A percentile compares a stretch with the other conserved stretches of the same genome.
phyloP scores from a whole-genome alignment of 2,113 vertebrate species.

The Noctilio leporinus region DNA sequence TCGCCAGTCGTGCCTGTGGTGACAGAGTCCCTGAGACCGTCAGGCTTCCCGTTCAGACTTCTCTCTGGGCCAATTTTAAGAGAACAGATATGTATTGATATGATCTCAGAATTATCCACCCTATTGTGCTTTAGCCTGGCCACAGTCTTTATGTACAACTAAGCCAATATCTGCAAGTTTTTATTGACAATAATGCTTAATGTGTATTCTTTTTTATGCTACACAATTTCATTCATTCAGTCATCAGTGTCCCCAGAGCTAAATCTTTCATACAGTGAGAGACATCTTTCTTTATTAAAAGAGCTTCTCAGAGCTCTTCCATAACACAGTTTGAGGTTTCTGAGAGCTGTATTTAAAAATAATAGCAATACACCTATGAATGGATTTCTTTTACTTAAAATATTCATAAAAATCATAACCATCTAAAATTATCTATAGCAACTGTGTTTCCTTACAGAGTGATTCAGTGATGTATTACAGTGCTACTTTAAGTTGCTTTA shows the following conservation, averaged over 20 bases:
- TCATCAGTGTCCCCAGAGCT: neutral
- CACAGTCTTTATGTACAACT: neutral
- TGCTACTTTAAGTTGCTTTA: constrained; percentile 19
- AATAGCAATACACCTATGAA: neutral
- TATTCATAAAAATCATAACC: neutral
- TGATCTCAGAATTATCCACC: neutral
- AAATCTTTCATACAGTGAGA: neutral
- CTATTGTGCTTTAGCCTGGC: neutral
- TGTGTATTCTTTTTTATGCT: neutral
- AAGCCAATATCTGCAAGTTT: neutral
- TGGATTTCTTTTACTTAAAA: neutral
- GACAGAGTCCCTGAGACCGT: constrained; percentile 51
- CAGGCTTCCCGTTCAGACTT: constrained; percentile 64
- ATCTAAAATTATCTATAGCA: neutral
- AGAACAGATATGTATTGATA: constrained; percentile 49
- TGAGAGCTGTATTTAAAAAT: constrained; percentile 39
- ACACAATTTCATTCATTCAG: neutral
- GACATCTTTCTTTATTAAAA: neutral
- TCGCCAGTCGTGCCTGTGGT: constrained; percentile 62
- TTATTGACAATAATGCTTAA: neutral
- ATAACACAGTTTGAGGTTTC: constrained; percentile 15
- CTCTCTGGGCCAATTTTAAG: constrained; percentile 63
- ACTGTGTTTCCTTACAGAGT: neutral
- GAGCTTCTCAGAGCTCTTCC: constrained; percentile 15
- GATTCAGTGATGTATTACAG: neutral